Percentiles rank a stretch among this genome's conserved stretches.
Conservation (phyloP, 2,888 invertebrate genomes). For the Acleris emargana region DNA sequence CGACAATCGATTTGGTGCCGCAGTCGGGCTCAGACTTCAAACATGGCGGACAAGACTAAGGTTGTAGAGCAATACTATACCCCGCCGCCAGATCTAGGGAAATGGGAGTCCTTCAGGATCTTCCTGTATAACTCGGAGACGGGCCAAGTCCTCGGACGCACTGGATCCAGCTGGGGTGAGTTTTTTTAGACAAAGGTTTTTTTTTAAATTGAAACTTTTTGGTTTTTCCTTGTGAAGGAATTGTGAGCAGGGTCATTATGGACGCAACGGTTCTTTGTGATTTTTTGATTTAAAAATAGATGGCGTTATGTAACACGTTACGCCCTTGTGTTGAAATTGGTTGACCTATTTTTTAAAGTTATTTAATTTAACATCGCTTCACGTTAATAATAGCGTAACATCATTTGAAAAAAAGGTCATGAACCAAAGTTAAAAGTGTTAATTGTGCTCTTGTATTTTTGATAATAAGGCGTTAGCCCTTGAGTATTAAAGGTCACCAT, state of each 20-base stretch:
- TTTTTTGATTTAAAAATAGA: neutral
- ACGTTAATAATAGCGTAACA: too few species aligned
- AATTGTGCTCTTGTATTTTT: too few species aligned
- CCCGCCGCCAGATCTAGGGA: conserved; percentile 91
- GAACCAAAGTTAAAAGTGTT: too few species aligned
- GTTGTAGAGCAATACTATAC: conserved; percentile 89
- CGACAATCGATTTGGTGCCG: conserved; percentile 75
- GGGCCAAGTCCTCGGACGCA: conserved; percentile 95
- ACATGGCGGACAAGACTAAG: conserved; percentile 90
- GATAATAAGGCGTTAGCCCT: too few species aligned
- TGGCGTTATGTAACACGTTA: conserved; percentile 19
- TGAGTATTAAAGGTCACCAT: neutral
- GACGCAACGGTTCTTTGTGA: neutral
- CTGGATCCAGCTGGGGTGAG: conserved; percentile 98
- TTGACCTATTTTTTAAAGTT: neutral
- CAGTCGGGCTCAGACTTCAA: conserved; percentile 75
- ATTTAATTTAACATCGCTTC: too few species aligned
- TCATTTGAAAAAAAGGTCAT: too few species aligned
- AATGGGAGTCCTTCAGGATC: conserved; percentile 92
- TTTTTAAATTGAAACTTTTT: conserved; percentile 48
- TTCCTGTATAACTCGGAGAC: conserved; percentile 97
- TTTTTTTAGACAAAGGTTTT: conserved; percentile 49
- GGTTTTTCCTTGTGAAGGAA: conserved; percentile 1
- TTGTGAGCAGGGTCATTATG: neutral
- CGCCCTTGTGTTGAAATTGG: conserved; percentile 2